Percentiles rank a stretch among this genome's conserved stretches.
phyloP scores from a whole-genome alignment of 1,140 invertebrate species.

The Zaprionus vittiger region DNA sequence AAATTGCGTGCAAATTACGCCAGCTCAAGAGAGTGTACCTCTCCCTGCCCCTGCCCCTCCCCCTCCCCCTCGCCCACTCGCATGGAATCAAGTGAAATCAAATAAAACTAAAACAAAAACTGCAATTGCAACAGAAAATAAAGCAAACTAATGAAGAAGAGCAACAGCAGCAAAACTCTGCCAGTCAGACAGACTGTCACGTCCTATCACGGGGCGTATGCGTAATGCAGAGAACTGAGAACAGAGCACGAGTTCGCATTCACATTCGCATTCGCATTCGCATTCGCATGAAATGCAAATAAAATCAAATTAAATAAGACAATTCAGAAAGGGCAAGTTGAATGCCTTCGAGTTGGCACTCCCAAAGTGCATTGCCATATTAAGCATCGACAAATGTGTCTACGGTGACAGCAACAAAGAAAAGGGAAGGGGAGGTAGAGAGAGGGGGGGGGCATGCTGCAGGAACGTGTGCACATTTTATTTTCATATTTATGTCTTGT shows the following conservation, averaged over 20 bases:
- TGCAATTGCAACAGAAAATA: neutral
- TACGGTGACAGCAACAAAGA: constrained; percentile 33
- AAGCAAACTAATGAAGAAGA: constrained; percentile 15
- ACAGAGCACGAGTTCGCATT: neutral
- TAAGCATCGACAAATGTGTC: constrained; percentile 50
- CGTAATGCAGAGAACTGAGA: constrained; percentile 27
- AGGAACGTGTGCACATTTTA: constrained; percentile 72
- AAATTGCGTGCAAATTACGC: constrained; percentile 59
- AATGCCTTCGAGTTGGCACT: constrained; percentile 32
- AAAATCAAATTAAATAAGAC: constrained; percentile 33
- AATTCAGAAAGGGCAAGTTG: constrained; percentile 33
- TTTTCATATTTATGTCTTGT: constrained; percentile 64
- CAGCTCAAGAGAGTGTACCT: neutral
- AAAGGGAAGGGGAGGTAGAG: neutral
- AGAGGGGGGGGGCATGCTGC: neutral
- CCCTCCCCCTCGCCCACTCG: neutral
- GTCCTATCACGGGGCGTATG: constrained; percentile 40
- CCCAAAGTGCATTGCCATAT: constrained; percentile 72
- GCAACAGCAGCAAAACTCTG: neutral
- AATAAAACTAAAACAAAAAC: constrained; percentile 7
- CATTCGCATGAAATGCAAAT: neutral
- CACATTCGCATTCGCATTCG: too few relatives aligned
- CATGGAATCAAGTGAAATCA: constrained; percentile 40
- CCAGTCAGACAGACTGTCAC: neutral
- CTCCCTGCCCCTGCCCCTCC: neutral